Base-by-base conservation (phyloP, 2,888 invertebrate genomes). In the Trachelus stipa region DNA sequence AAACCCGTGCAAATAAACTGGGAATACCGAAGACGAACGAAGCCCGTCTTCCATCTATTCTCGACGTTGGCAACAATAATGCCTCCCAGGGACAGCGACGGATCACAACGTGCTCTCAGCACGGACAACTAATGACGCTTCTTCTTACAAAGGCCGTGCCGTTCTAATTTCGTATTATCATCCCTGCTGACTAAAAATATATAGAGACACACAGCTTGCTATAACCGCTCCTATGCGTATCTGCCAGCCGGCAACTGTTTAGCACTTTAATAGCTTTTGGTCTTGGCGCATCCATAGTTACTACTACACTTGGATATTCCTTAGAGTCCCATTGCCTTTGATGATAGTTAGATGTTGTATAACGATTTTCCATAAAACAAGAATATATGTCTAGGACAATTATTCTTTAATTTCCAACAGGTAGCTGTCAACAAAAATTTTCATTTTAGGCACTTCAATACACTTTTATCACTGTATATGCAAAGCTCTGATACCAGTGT, bases 31-130 rank as follows among this genome's bases (percentile, higher is more conserved):
- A 77, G 68, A 76, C 69, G 76, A 74, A 68, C 68, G 40, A 74
- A 79, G 76, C 79, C 73, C 71, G 74, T 69, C 73, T 75, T 35
- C 80, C 84, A 81, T 84, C 84, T 85, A 85, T 85, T 85, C 85
- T 85, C 83, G 83, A 85, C 83, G 81, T 84, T 85, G 85, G 85
- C 85, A 84, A 84, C 83, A 83, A 85, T 84, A 83, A 85, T 80
- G 83, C 84, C 85, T 83, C 81, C 83, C 85, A 84, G 85, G 85
- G 85, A 83, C 83, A 83, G 81, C 78, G 77, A 80, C 80, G 76
- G 80, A 82, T 83, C 79, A 80, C 83, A 78, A 83, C 79, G 80
- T 78, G 77, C 80, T 81, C 76, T n/a, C 68, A 73, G 73, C 75
- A 34, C 81, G 76, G 79, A 82, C 84, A 80, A 84, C 85, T 84